Percentiles rank a stretch among this genome's conserved stretches.
These are phyloP conservation scores for Dinomys branickii DNA, from an alignment of 2,113 vertebrate genomes.

Conservation along the genomic window DNA sequence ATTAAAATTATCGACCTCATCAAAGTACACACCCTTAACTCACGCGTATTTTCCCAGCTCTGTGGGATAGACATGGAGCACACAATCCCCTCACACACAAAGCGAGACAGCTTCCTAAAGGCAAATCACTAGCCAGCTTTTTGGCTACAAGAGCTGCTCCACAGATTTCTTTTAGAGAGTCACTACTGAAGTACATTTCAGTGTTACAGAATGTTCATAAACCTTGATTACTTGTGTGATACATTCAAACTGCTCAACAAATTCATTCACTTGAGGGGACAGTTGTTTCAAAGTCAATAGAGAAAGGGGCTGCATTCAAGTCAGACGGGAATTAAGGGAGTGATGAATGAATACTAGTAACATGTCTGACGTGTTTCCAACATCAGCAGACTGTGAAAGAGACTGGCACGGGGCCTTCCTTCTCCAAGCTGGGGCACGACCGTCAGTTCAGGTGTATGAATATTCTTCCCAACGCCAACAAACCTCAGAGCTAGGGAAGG, in stretches of 20 bases:
- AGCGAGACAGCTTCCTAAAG: not conserved
- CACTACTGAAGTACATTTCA: not conserved
- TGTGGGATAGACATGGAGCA: not conserved
- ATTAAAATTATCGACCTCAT: not conserved
- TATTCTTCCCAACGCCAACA: not conserved
- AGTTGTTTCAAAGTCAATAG: not conserved
- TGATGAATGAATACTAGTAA: not conserved
- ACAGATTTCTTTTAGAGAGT: not conserved
- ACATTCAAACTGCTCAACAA: not conserved
- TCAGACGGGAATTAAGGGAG: not conserved
- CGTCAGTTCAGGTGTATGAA: not conserved
- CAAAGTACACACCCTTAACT: not conserved
- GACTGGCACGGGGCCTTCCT: not conserved
- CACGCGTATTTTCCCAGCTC: not conserved
- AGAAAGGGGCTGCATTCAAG: not conserved
- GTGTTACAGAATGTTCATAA: not conserved
- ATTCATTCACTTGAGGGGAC: not conserved
- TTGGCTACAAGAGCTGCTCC: not conserved
- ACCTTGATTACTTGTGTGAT: not conserved
- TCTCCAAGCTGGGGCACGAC: not conserved
- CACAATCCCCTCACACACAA: not conserved
- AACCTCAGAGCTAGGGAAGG: not conserved
- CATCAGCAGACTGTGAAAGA: not conserved
- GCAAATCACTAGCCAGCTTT: not conserved
- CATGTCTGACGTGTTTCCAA: not conserved